A percentile compares a stretch with the other conserved stretches of the same genome.
Conservation (phyloP, 2,888 invertebrate genomes). For the Cantharis flavilabris region DNA sequence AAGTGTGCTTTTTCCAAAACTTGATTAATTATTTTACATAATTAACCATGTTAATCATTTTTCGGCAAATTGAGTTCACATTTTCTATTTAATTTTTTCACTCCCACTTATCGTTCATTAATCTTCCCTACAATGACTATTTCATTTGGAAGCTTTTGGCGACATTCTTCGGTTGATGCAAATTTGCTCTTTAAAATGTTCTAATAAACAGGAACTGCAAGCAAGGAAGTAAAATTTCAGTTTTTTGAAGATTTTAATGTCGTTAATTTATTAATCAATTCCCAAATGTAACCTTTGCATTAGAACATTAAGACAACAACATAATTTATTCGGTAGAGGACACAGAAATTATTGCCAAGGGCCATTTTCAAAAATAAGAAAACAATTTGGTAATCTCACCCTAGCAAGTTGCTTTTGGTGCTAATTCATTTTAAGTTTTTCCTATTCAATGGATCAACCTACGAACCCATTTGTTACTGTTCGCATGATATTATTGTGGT, state of each 20-base stretch:
- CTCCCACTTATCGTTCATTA: not conserved
- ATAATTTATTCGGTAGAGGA: not conserved
- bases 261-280: not conserved
- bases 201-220: not conserved
- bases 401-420: too few species aligned
- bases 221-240: not conserved
- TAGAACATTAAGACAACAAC: not conserved
- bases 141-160: not conserved
- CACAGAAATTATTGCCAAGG: not conserved
- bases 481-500: not conserved
- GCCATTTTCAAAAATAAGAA: not conserved
- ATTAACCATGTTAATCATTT: not conserved
- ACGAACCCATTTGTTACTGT: not conserved
- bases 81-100: not conserved
- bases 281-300: not conserved
- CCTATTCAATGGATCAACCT: not conserved
- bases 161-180: not conserved
- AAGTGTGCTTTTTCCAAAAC: not conserved
- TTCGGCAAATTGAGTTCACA: not conserved
- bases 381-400: too few species aligned
- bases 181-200: not conserved
- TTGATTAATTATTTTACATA: not conserved
- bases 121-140: not conserved
- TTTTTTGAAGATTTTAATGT: not conserved
- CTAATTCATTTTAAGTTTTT: too few species aligned